Evolutionary conservation across 1,140 invertebrate species (phyloP), one percentile per base, ranked within the genome.

Genomic region (Mactra quadrangularis): DNA sequence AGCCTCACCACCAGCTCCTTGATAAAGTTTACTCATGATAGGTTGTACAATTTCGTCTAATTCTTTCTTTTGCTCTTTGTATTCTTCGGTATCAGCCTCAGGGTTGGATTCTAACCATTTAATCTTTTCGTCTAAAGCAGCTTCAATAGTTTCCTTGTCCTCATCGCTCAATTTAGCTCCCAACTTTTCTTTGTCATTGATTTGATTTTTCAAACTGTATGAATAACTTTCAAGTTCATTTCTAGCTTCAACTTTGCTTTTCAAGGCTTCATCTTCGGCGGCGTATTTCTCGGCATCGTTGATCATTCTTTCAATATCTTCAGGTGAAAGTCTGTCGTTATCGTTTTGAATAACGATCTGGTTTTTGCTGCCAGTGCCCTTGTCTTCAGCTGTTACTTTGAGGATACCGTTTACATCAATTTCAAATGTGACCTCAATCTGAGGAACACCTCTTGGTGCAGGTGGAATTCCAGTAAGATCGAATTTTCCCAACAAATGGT

Each of bases 331-430:
- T 81, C 98, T 95, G 93, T 99, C 99, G 92, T 99, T 98, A 90
- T 99, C 98, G 88, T 99, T 99, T 79, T 98, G 99, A 90, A 99
- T 99, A 66, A 98, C 97, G 90, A 99, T 99, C 93, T 99, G 98
- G 92, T 99, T 98, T 85, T 98, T 96, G 94, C 98, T 99, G 74
- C 98, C 98, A 75, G 98, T 99, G 41, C 98, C 98, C 93, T 99
- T 99, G 91, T 99, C 98, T 93, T 99, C 98, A 29, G 98, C 99
- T 27, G 97, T 97, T 6, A 92, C 92, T 94, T 97, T 96, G 13
- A 99, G 94, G 90, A 99, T 99, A 94, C 98, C 98, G 91, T 99
- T 99, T 52, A 98, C 98, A 90, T 99, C 99, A 88, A 99, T 99
- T 94, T 99, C 98, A 91, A 99, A 99, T 0, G 98, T 99, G 1